Percentiles rank a stretch among this genome's conserved stretches.
Conservation (phyloP, 2,797 vertebrate species). For the Coranthus polyacanthus region DNA sequence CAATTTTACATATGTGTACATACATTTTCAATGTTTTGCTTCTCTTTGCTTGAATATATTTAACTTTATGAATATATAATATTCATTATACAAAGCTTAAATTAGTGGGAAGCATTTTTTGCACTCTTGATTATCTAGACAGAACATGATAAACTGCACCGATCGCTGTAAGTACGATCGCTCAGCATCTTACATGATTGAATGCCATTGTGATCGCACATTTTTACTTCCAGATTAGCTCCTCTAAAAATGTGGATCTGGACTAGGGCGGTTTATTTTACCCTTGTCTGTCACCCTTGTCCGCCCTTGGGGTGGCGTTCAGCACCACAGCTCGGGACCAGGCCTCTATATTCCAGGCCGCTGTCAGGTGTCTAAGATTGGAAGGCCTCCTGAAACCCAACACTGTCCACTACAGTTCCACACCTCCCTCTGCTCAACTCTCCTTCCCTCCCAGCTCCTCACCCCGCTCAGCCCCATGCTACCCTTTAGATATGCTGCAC, state of each 20-base stretch:
- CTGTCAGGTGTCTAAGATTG: conserved; percentile 95
- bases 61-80: too few species aligned
- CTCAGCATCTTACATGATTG: background rate
- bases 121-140: too few species aligned
- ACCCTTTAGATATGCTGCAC: conserved; percentile 81
- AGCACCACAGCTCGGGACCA: conserved; percentile 59
- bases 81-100: too few species aligned
- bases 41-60: too few species aligned
- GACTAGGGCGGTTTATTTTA: conserved; percentile 66
- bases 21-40: too few species aligned
- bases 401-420: conserved; percentile 79
- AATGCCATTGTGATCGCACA: conserved; percentile 13
- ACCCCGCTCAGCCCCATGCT: conserved; percentile 59
- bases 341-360: conserved; percentile 83
- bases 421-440: conserved; percentile 48
- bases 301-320: conserved; percentile 94
- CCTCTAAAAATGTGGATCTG: conserved; percentile 40
- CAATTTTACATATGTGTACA: too few species aligned
- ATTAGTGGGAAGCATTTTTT: too few species aligned
- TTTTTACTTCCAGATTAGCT: conserved; percentile 20
- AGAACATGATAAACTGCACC: conserved; percentile 1
- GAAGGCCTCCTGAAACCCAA: conserved; percentile 94
- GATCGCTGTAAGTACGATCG: conserved; percentile 12
- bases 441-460: conserved; percentile 57
- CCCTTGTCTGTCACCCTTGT: conserved; percentile 96